Base-by-base conservation (phyloP, 2,797 vertebrate species). In the Anguilla anguilla region DNA sequence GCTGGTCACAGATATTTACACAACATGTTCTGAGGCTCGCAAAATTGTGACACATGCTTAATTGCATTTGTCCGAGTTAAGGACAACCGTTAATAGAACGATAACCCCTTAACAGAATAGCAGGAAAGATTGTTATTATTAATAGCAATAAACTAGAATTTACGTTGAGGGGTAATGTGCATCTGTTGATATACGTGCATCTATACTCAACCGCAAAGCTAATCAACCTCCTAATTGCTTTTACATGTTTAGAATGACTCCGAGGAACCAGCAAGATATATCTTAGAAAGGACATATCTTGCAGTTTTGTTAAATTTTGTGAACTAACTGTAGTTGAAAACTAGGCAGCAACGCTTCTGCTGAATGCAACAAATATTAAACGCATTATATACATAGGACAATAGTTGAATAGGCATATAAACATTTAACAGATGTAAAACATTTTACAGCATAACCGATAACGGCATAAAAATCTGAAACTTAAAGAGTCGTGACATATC, bases 1-100 rank as follows among this genome's bases (percentile, higher is more conserved):
- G 43, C 17, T 46, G 77, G 77, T 81, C 77, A 81, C 77, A 81
- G 19, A 81, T 25, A 81, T 81, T 81, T 81, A 81, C 39, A 81
- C 13, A 81, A 82, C 79, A 49, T n/a, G 79, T 11, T 51, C 19
- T 82, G 43, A 51, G n/a, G 46, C 43, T 51, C 7, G 15, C 79
- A 51, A 51, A 82, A 82, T 51, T 31, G 22, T 46, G 15, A 51
- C 43, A 82, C 6, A n/a, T 82, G 79, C 43, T 49, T 82, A 10
- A 82, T 3, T 82, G 79, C 79, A 49, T 51, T 82, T 49, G 43
- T 46, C 77, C 35, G 6, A 49, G 77, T 25, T 46, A 46, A 19
- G 22, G 74, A 82, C 6, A 82, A 6, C 1, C 46, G 51, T 15
- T 19, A n/a, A 49, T 43, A 31, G 28, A 72, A 72, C 28, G 6